Evolutionary conservation across 1,140 invertebrate genomes (phyloP).

Genomic region (Muscidifurax raptorellus): DNA sequence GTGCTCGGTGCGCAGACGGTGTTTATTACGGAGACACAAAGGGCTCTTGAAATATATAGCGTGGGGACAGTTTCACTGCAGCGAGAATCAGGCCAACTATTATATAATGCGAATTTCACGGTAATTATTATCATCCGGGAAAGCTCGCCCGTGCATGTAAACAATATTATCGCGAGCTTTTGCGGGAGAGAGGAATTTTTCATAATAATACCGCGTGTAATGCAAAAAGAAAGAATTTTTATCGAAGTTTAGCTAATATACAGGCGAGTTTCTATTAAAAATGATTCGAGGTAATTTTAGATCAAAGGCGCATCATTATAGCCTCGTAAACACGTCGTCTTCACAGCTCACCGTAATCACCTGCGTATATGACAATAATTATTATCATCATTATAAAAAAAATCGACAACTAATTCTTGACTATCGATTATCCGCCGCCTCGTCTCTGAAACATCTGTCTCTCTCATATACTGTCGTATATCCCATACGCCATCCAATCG

Average conservation of each 20-base stretch:
- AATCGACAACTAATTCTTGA: too few species aligned
- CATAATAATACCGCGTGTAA: neutral
- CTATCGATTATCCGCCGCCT: too few species aligned
- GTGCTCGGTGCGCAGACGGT: neutral
- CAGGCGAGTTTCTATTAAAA: neutral
- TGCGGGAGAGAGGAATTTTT: neutral
- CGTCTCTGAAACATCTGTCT: too few species aligned
- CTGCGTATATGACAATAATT: neutral
- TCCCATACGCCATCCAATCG: too few species aligned
- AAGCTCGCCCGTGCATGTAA: neutral
- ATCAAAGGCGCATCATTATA: neutral
- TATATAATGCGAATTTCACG: neutral
- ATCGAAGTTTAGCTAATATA: neutral
- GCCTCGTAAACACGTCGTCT: too few species aligned
- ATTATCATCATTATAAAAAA: neutral
- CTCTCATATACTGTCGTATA: too few species aligned
- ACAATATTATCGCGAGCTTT: neutral
- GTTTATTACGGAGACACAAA: neutral
- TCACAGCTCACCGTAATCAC: neutral
- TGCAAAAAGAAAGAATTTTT: neutral
- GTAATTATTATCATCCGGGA: neutral
- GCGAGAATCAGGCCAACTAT: neutral
- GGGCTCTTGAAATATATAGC: neutral
- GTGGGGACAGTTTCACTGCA: too few species aligned
- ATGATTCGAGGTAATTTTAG: neutral